These are phyloP conservation scores for Liodrosophila aerea DNA, from an alignment of 2,888 invertebrate species.

Conservation along the genomic window DNA sequence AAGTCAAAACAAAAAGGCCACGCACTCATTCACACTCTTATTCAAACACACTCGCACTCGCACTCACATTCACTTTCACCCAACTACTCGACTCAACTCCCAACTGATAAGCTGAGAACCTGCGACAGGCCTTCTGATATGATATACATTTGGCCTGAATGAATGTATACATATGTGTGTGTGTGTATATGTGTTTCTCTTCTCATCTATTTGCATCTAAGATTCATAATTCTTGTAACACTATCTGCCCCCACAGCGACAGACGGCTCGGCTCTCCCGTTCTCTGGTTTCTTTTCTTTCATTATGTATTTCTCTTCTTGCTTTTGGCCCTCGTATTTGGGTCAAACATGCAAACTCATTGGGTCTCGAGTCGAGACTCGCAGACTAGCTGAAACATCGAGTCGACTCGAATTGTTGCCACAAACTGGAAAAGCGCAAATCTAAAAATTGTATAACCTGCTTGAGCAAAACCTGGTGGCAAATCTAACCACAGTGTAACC, in stretches of 20 bases:
- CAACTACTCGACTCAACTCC: conserved; percentile 24
- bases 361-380: conserved; percentile 28
- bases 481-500: conserved; percentile 1
- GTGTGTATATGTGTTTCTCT: too few relatives aligned
- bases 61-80: conserved; percentile 68
- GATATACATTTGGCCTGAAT: conserved; percentile 12
- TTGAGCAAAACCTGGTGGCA: conserved; percentile 33
- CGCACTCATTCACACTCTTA: conserved; percentile 50
- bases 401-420: conserved; percentile 49
- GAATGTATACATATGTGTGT: not conserved
- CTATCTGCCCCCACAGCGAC: conserved; percentile 3
- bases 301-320: conserved; percentile 9
- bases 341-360: conserved; percentile 76
- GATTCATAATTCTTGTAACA: conserved; percentile 48
- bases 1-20: conserved; percentile 34
- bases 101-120: conserved; percentile 56
- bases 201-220: conserved; percentile 29
- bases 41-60: conserved; percentile 10
- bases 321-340: conserved; percentile 58
- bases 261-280: not conserved
- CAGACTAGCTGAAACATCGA: conserved; percentile 28
- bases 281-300: conserved; percentile 15
- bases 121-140: too few relatives aligned
- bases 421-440: conserved; percentile 70
- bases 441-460: conserved; percentile 75